Conservation (phyloP, 2,113 vertebrate genomes). For the Xiphophorus hellerii region DNA sequence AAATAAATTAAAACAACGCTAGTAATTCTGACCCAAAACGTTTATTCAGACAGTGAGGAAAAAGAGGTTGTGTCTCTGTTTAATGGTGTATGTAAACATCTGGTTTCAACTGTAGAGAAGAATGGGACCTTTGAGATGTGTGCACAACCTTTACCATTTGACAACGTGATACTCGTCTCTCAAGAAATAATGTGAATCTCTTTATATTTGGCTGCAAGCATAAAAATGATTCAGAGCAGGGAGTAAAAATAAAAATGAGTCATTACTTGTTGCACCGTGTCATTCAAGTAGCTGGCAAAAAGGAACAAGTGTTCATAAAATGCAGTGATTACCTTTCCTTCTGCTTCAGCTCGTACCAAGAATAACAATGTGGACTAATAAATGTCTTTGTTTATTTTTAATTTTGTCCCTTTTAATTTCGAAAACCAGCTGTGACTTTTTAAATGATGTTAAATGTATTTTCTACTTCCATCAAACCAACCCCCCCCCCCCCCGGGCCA, state of each 20-base stretch:
- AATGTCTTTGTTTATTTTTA: conserved; percentile 3
- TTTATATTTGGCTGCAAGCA: neutral
- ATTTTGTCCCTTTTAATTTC: conserved; percentile 60
- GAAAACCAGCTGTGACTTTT: conserved; percentile 41
- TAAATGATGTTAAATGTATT: neutral
- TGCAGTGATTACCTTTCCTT: conserved; percentile 12
- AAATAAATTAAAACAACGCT: too few species aligned
- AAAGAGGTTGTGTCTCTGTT: too few species aligned
- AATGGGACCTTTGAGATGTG: neutral
- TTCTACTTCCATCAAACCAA: neutral
- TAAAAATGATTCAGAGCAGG: neutral
- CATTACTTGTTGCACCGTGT: conserved; percentile 10
- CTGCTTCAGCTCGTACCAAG: conserved; percentile 7
- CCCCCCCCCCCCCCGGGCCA: accelerated
- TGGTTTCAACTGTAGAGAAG: neutral
- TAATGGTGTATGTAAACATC: neutral
- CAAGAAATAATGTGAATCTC: neutral
- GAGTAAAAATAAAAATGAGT: neutral
- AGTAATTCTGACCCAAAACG: too few species aligned
- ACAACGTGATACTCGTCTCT: neutral
- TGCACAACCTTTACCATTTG: neutral
- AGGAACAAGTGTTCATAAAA: conserved; percentile 18
- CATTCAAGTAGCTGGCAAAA: conserved; percentile 22
- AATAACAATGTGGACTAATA: conserved; percentile 22
- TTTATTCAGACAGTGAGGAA: too few species aligned